Percentiles rank a stretch among this genome's conserved stretches.
Conservation (phyloP, 37 sponge, comb jelly and placozoan genomes). For the Spongilla lacustris region DNA sequence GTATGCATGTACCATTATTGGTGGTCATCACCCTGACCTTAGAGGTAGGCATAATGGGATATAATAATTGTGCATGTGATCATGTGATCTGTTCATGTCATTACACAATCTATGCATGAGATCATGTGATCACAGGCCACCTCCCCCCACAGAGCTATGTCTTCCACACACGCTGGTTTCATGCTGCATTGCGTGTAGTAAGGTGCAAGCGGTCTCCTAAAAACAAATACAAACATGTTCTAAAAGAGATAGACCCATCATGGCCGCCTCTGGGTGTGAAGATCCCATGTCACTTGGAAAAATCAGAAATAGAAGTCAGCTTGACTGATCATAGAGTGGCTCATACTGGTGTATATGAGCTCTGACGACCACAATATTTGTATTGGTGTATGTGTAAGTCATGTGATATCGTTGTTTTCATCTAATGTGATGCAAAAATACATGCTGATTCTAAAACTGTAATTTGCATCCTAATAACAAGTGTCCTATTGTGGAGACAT, state of each 20-base stretch:
- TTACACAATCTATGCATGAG: not conserved
- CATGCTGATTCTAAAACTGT: too few relatives aligned
- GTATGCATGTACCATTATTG: too few relatives aligned
- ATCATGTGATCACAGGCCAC: not conserved
- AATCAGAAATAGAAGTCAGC: not conserved
- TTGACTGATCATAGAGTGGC: not conserved
- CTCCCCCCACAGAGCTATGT: constrained; percentile 45
- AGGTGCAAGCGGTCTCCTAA: constrained; percentile 56
- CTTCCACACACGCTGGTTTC: constrained; percentile 35
- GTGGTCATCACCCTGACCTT: too few relatives aligned
- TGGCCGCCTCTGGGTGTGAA: constrained; percentile 27
- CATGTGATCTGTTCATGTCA: too few relatives aligned
- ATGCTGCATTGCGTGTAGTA: constrained; percentile 17
- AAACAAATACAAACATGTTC: constrained; percentile 68
- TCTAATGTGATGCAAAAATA: too few relatives aligned
- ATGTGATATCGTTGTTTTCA: too few relatives aligned
- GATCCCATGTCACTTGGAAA: not conserved
- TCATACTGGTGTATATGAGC: not conserved
- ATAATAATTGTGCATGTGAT: too few relatives aligned
- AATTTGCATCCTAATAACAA: too few relatives aligned
- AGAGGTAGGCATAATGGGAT: too few relatives aligned
- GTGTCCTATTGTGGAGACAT: too few relatives aligned
- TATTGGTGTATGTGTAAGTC: too few relatives aligned
- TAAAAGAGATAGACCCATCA: constrained; percentile 18
- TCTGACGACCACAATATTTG: not conserved